Evolutionary conservation across 2,888 invertebrate species (phyloP), one percentile per base, ranked within the genome.

Genomic region (Reticulitermes lucifugus): DNA sequence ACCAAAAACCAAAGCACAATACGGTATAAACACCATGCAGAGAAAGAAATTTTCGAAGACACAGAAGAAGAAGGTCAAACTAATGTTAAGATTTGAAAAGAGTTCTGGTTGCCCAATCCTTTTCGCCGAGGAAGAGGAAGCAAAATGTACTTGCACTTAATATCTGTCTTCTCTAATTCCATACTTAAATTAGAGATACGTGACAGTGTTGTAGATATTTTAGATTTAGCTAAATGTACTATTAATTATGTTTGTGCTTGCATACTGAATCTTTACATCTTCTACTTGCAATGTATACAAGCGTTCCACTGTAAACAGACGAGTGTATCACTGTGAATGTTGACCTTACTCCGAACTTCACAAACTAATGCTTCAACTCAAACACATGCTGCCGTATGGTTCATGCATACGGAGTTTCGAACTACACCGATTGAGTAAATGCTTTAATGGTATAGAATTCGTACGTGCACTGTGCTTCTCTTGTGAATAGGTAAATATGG

Each of bases 311-410:
- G 73, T 73, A 73, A 73, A 73, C 73, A 73, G 41, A 59, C 35
- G 59, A 80, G 25, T 35, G 80, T 80, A 80, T 80, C 80, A 80
- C 80, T 22, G 80, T 12, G 59, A 41, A 41, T 80, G 60, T 80
- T 80, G 59, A 80, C 29, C 59, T 80, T 80, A 41, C 79, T 29
- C 55, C 59, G 29, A 51, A 51, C 79, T 79, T 79, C n/a, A 79
- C 79, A 51, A 79, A 79, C 75, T 77, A 22, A 43, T 35, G 41
- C 29, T 77, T 77, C 75, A 79, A 79, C 59, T 80, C 80, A 80
- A 80, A 80, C 80, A 80, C 60, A 60, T 80, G 60, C n/a, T 80
- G 60, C 7, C 25, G 14, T n/a, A 65, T 65, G 65, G n/a, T 25
- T 60, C 55, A 29, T 60, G 60, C 46, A 80, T 29, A 80, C 80